These are phyloP conservation scores for Acropternis orthonyx DNA, from an alignment of 2,797 vertebrate species.

Conservation along the genomic window DNA sequence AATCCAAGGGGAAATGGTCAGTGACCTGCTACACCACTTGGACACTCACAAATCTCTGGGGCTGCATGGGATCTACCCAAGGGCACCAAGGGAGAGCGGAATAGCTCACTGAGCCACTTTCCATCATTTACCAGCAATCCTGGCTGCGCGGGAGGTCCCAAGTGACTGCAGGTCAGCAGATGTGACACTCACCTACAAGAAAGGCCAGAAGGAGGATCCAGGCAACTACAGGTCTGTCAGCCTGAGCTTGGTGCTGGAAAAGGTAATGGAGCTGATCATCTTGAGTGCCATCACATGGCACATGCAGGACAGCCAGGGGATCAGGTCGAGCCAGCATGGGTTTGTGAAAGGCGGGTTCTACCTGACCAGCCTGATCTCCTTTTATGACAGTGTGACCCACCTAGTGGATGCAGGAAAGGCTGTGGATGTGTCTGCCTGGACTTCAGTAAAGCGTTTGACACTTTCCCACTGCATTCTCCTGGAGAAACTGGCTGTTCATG, in stretches of 20 bases:
- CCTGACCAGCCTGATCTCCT: background rate
- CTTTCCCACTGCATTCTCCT: background rate
- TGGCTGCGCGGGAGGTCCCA: background rate
- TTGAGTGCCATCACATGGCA: background rate
- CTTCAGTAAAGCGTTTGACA: background rate
- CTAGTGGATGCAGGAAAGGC: background rate
- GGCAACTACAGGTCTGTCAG: background rate
- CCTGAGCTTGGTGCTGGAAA: background rate
- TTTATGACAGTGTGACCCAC: background rate
- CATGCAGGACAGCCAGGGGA: background rate
- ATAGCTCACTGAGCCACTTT: background rate
- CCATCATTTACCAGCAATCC: background rate
- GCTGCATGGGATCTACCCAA: background rate
- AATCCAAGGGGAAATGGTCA: background rate
- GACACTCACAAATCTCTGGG: background rate
- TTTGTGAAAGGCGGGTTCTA: background rate
- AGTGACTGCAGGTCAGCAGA: background rate
- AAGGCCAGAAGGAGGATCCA: background rate
- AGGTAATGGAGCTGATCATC: background rate
- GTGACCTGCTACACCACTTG: background rate
- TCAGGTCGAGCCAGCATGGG: background rate
- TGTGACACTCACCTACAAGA: rapidly evolving
- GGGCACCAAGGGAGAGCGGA: background rate
- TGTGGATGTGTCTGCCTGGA: background rate
- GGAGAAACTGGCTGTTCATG: background rate